Conservation (phyloP, 2,113 vertebrate species). For the Albula glossodonta region DNA sequence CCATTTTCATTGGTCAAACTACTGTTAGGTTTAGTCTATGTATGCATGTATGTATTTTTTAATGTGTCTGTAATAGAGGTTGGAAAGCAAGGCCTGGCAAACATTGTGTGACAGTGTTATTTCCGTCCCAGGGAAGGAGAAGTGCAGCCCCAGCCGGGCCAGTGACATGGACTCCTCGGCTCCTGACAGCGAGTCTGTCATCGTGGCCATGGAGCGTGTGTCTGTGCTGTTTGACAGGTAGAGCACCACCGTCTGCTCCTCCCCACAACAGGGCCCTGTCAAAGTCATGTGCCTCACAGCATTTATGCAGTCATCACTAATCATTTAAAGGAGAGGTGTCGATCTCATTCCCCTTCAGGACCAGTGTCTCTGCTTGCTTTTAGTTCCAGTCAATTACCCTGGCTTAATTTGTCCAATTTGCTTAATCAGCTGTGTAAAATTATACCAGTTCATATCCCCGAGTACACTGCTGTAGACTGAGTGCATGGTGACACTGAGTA, state of each 20-base stretch:
- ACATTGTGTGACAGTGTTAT: neutral
- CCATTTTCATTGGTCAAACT: too few species aligned
- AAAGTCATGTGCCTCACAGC: neutral
- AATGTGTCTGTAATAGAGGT: too few species aligned
- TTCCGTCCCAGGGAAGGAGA: constrained; percentile 89
- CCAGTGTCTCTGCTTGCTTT: too few species aligned
- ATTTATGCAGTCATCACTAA: neutral
- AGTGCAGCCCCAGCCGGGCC: constrained; percentile 81
- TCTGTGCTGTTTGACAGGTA: constrained; percentile 98
- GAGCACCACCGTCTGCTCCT: too few species aligned
- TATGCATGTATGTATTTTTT: too few species aligned
- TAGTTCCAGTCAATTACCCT: too few species aligned
- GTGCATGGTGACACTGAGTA: too few species aligned
- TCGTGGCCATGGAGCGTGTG: constrained; percentile 97
- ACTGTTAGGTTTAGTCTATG: too few species aligned
- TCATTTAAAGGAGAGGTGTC: too few species aligned
- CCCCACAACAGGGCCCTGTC: neutral
- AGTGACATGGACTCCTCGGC: constrained; percentile 76
- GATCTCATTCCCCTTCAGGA: too few species aligned
- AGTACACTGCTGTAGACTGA: neutral
- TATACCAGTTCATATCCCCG: neutral
- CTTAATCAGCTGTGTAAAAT: neutral
- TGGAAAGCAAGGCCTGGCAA: neutral
- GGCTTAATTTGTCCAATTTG: too few species aligned
- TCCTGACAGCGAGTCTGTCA: constrained; percentile 93